Base-by-base conservation (phyloP, 2,888 invertebrate genomes). In the Sphinx pinastri region DNA sequence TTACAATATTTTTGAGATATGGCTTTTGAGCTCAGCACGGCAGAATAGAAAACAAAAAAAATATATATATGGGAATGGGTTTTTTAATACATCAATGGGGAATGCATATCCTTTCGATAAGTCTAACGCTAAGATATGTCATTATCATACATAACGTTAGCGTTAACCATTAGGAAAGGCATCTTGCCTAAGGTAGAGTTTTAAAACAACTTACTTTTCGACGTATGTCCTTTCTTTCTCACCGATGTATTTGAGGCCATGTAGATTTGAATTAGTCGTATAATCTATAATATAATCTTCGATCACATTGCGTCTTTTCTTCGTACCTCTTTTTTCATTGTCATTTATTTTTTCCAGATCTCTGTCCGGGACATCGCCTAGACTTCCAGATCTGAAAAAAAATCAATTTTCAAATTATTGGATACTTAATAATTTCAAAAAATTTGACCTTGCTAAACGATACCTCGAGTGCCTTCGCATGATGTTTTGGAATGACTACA, bases 161-260 rank as follows among this genome's bases (percentile, higher is more conserved):
- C 25, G 25, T 25, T 25, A 25, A 25, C 25, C 25, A 25, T n/a
- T n/a, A 25, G 25, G 25, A 1, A 25, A 25, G 25, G 25, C 25
- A 25, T 25, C 25, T 25, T 25, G 25, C 25, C 25, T 25, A 25
- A 1, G 25, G 25, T 38, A 38, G 71, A 68, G 31, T 58, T 12
- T 11, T 38, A 49, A 12, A 31, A 31, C 8, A 59, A 75, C 84
- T 87, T 85, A 95, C 95, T 95, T 95, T 85, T 96, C 96, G 45
- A 94, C 82, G 51, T 86, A 86, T 0, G 95, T 95, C 13, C 95
- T 87, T 70, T 94, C 94, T 71, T 92, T 92, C 77, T 95, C 96
- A 11, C 95, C 96, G 71, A 96, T 90, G 77, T 96, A 96, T 72
- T 94, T 94, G 1, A 96, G 89, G 8, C 96, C 96, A 76, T 96